These are phyloP conservation scores for Caenorhabditis drosophilae DNA, from an alignment of 2,888 invertebrate species.

Conservation along the genomic window DNA sequence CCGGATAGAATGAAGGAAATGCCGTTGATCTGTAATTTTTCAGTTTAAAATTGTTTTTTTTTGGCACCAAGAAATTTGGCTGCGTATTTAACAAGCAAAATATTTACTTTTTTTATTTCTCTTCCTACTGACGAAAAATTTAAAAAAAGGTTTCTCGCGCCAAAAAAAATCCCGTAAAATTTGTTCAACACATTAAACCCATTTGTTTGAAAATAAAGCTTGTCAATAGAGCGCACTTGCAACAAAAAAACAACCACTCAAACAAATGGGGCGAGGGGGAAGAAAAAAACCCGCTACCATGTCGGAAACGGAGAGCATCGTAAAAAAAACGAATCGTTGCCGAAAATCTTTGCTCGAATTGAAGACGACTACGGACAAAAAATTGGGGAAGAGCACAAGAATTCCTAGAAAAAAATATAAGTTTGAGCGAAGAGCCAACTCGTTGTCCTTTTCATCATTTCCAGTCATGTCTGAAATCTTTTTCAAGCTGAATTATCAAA, in stretches of 20 bases:
- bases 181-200: no score
- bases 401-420: slow-evolving; percentile 42
- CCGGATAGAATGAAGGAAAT: slow-evolving; percentile 44
- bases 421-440: slow-evolving; percentile 30
- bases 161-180: no score
- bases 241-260: neutral
- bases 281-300: slow-evolving; percentile 26
- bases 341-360: slow-evolving; percentile 45
- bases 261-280: neutral
- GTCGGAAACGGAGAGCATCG: slow-evolving; percentile 39
- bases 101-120: no score
- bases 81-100: no score
- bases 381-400: slow-evolving; percentile 37
- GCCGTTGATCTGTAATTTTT: slow-evolving; percentile 44
- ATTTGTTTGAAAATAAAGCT: no score
- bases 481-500: no score
- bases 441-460: slow-evolving; percentile 7
- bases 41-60: no score
- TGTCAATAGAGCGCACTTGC: neutral
- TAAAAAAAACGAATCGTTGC: slow-evolving; percentile 43
- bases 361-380: slow-evolving; percentile 39
- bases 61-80: no score
- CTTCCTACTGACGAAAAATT: no score
- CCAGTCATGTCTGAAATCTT: neutral
- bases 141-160: no score